A percentile compares a stretch with the other conserved stretches of the same genome.
phyloP scores from a whole-genome alignment of 2,888 invertebrate species.

The Euphydryas editha region DNA sequence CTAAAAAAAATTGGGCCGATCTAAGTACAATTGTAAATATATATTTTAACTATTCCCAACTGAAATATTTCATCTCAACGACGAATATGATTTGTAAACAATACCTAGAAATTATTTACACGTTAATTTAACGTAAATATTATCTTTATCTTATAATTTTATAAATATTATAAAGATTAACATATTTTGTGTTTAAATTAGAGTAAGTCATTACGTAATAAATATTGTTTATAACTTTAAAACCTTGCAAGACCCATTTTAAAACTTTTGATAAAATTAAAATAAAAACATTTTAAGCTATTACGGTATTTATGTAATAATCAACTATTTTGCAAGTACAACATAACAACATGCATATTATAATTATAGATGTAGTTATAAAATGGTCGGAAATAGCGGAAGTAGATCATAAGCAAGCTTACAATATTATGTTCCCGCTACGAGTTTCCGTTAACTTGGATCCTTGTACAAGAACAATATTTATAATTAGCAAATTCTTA shows the following conservation, averaged over 20 bases:
- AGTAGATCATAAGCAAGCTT: slow-evolving; percentile 40
- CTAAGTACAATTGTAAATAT: slow-evolving; percentile 44
- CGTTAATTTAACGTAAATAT: neutral
- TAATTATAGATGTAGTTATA: slow-evolving; percentile 17
- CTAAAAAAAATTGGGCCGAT: slow-evolving; percentile 60
- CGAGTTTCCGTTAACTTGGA: slow-evolving; percentile 45
- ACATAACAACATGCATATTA: no score
- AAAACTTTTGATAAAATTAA: neutral
- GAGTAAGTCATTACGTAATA: slow-evolving; percentile 23
- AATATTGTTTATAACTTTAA: neutral
- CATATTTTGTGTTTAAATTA: slow-evolving; percentile 5
- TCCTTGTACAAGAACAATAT: slow-evolving; percentile 25
- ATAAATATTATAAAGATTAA: neutral
- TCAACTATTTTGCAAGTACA: neutral
- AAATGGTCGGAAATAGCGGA: slow-evolving; percentile 41
- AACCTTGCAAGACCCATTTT: neutral
- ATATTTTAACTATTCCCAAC: slow-evolving; percentile 22
- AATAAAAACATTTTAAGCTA: neutral
- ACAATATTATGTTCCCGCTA: slow-evolving; percentile 46
- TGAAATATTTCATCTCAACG: slow-evolving; percentile 9
- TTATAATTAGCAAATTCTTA: no score
- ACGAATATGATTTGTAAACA: neutral
- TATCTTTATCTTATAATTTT: neutral
- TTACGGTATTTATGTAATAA: neutral
- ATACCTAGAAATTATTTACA: neutral